Conservation (phyloP, 2,113 vertebrate species). For the Himantopus leucocephalus region DNA sequence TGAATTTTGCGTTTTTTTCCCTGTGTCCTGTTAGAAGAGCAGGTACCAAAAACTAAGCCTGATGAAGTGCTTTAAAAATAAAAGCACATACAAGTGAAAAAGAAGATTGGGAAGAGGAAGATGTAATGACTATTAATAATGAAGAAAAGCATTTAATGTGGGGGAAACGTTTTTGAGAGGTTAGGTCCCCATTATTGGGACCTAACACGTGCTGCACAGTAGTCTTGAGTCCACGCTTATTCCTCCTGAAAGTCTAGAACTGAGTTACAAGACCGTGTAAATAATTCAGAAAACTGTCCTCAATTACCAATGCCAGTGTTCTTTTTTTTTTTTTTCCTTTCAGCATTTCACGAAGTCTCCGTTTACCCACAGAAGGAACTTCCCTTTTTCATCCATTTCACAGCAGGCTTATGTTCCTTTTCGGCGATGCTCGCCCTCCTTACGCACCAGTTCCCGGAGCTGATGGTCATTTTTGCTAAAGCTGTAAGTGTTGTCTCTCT, state of each 20-base stretch:
- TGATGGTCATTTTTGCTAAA: slow-evolving; percentile 97
- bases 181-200: not conserved
- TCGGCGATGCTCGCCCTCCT: slow-evolving; percentile 97
- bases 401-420: slow-evolving; percentile 96
- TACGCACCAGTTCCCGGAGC: slow-evolving; percentile 97
- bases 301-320: not conserved
- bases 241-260: not conserved
- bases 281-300: not conserved
- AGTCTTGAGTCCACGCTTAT: not conserved
- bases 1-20: not conserved
- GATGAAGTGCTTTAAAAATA: not conserved
- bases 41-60: not conserved
- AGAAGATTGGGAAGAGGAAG: not conserved
- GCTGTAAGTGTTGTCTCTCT: slow-evolving; percentile 80
- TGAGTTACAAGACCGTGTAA: not conserved
- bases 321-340: not conserved
- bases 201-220: not conserved
- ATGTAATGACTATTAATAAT: not conserved
- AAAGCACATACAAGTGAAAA: not conserved
- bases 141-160: not conserved
- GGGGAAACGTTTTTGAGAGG: not conserved
- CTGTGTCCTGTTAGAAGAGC: not conserved
- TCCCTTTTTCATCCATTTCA: slow-evolving; percentile 99
- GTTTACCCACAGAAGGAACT: slow-evolving; percentile 99
- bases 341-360: slow-evolving; percentile 97